Evolutionary conservation across 2,797 vertebrate species (phyloP).

Genomic region (Bradypodion pumilum): DNA sequence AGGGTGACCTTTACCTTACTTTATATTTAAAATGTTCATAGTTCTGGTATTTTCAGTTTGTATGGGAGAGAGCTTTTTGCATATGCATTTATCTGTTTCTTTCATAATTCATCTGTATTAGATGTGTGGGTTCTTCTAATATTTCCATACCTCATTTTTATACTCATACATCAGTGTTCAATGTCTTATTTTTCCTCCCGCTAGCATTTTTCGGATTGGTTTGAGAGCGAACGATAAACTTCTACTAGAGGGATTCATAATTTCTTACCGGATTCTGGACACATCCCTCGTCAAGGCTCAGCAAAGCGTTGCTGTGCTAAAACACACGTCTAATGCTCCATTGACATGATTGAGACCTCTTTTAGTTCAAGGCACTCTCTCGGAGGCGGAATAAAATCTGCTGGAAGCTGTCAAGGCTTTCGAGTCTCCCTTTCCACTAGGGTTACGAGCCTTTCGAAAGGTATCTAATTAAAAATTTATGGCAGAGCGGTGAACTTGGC

Average conservation of each 20-base stretch:
- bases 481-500: conserved; percentile 42
- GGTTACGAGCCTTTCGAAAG: conserved; percentile 43
- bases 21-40: too few species aligned
- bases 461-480: conserved; percentile 55
- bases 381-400: background rate
- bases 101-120: too few species aligned
- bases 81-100: too few species aligned
- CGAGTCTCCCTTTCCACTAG: conserved; percentile 28
- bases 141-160: too few species aligned
- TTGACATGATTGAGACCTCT: conserved; percentile 39
- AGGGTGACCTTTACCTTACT: too few species aligned
- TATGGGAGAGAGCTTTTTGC: too few species aligned
- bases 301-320: background rate
- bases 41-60: too few species aligned
- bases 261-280: background rate
- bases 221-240: background rate
- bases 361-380: conserved; percentile 13
- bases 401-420: conserved; percentile 23
- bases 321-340: conserved; percentile 8
- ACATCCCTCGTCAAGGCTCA: too few species aligned
- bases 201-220: background rate
- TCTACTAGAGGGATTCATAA: too few species aligned
- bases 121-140: too few species aligned
- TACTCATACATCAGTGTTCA: too few species aligned
- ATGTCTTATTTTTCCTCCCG: too few species aligned